Evolutionary conservation across 2,797 vertebrate species (phyloP).

Genomic region (Coilia nasus): DNA sequence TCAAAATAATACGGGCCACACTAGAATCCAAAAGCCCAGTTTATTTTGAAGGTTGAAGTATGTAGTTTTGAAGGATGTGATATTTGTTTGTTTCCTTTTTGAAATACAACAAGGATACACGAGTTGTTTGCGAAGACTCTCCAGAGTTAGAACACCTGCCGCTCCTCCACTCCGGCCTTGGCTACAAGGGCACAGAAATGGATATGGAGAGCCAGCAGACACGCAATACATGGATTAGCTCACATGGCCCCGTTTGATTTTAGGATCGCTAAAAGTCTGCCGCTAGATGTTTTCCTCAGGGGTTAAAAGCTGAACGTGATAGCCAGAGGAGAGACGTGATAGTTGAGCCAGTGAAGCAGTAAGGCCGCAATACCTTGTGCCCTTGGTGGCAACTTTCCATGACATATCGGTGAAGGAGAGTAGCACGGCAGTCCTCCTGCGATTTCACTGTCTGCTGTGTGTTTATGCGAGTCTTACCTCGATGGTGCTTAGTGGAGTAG

Average conservation of each 20-base stretch:
- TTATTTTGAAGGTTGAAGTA: neutral
- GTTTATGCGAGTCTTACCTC: neutral
- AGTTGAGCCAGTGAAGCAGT: slow-evolving; percentile 52
- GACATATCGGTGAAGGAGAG: slow-evolving; percentile 39
- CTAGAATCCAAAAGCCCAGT: neutral
- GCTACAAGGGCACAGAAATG: slow-evolving; percentile 1
- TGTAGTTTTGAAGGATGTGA: neutral
- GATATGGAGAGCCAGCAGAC: neutral
- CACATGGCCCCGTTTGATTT: slow-evolving; percentile 30
- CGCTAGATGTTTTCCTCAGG: slow-evolving; percentile 19
- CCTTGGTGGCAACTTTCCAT: slow-evolving; percentile 43
- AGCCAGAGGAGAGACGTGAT: slow-evolving; percentile 56
- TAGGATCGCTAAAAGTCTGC: slow-evolving; percentile 39
- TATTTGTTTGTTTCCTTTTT: neutral
- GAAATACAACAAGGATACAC: neutral
- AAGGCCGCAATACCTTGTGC: slow-evolving; percentile 45
- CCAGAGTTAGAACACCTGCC: neutral
- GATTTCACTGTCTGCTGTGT: slow-evolving; percentile 20
- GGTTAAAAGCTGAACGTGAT: slow-evolving; percentile 51
- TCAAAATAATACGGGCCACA: neutral
- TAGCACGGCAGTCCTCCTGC: slow-evolving; percentile 32
- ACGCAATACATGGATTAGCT: slow-evolving; percentile 24
- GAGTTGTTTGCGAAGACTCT: neutral
- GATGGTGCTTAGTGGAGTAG: neutral
- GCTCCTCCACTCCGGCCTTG: neutral